Evolutionary conservation across 2,113 vertebrate genomes (phyloP), one percentile per base, ranked within the genome.

Genomic region (Sphyrna mokarran): DNA sequence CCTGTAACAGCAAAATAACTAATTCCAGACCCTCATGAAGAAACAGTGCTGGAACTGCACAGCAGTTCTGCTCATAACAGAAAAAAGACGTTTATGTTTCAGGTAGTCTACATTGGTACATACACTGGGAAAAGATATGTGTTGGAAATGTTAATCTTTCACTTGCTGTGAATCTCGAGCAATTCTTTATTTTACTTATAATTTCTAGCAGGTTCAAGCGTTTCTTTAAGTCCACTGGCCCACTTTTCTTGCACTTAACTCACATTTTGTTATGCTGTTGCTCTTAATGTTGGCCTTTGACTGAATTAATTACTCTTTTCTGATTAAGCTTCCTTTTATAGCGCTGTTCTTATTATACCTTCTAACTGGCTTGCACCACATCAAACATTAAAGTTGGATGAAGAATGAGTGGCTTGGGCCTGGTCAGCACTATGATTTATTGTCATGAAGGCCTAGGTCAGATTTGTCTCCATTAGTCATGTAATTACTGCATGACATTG

Each of bases 391-490:
- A 18, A 37, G 61, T 66, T 63, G 37, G 29, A 33, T 91, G 89
- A 91, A n/a, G 13, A 91, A 13, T 66, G 26, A 91, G 89, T 66
- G 89, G n/a, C n/a, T 91, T 29, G 20, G 14, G 13, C 14, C 89
- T 37, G 33, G 58, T 91, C 29, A 91, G 33, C 33, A 22, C 89
- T 37, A 54, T 90, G 58, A 91, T 91, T 91, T 91, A 66, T 91
- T 66, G 33, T 66, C n/a, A 1, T 6, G n/a, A 91, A 0, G 18
- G 14, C 33, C 33, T 37, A 61, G 89, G 89, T 91, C 89, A 91
- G 58, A 91, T 91, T n/a, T 91, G 58, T 61, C 48, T 89, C 54
- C 86, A 61, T 89, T 89, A 89, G 86, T 58, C 58, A 89, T 89
- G 48, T 66, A 66, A 91, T 66, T 63, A 37, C 58, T 20, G 48